Base-by-base conservation (phyloP, 1,140 invertebrate species). In the Brachionus rubens region DNA sequence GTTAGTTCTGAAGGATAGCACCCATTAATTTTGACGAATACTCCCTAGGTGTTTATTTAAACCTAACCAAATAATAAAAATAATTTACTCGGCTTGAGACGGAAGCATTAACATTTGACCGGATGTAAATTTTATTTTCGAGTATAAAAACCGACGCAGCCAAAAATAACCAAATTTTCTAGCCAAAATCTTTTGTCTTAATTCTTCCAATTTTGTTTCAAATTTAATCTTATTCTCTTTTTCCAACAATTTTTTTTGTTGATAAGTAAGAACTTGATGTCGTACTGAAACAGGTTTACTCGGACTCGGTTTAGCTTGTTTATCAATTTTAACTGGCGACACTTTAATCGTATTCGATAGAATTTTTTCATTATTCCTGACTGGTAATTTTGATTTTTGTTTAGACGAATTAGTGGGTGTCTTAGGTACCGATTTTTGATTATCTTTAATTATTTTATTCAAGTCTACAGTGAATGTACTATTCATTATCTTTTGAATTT, bases 101-200 rank as follows among this genome's bases (percentile, higher is more conserved):
- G 68, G 68, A 16, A 59, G 30, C 9, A 72, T 26, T 1, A 19
- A 40, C 19, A 28, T 72, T 36, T 54, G 26, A 19, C 33, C 30
- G 10, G 54, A 36, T 33, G 19, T 19, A 12, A 59, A 19, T 40
- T 72, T 72, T 19, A 3, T 40, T 54, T 50, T 48, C 12, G 12
- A 9, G 24, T 72, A 50, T 16, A 72, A 50, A 72, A 50, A n/a
- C 19, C 14, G 12, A 1, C 68, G 19, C 14, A 72, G 26, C 68
- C 68, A 72, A 19, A 50, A 50, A 36, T 72, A 72, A 10, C 28
- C 46, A 50, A 72, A 72, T 40, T 72, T 72, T 48, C 68, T 48
- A 0, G 16, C 3, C 28, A 72, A n/a, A 50, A 72, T 72, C 50
- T 54, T 48, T 4, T 41, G 10, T 14, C 46, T 24, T 24, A 72